Evolutionary conservation across 2,888 invertebrate species (phyloP).

Genomic region (Limnephilus rhombicus): DNA sequence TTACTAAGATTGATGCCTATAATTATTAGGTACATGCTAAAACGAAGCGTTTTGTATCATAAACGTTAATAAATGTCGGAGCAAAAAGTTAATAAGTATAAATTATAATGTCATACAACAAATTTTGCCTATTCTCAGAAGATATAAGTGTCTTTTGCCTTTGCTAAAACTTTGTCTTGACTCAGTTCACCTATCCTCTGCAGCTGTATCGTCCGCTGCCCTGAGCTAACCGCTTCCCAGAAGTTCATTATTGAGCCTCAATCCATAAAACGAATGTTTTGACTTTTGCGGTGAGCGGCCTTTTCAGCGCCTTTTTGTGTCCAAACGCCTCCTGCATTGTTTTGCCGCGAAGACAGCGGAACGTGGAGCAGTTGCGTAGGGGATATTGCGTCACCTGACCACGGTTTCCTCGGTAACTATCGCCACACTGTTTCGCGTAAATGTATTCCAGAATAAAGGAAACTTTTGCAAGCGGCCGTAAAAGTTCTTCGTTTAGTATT

Average conservation of each 20-base stretch:
- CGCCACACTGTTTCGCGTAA: background rate
- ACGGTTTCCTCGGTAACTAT: background rate
- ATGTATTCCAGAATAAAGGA: background rate
- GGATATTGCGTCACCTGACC: conserved; percentile 2
- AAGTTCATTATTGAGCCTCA: conserved; percentile 42
- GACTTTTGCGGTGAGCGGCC: conserved; percentile 53
- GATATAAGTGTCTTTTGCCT: too few relatives aligned
- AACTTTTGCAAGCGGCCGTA: background rate
- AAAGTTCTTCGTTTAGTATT: background rate
- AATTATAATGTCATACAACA: background rate
- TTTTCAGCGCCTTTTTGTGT: conserved; percentile 44
- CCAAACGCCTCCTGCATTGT: conserved; percentile 44
- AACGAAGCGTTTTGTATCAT: background rate
- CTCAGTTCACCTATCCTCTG: background rate
- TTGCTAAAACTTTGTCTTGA: background rate
- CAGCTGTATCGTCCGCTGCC: conserved; percentile 13
- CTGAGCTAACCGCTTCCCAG: conserved; percentile 41
- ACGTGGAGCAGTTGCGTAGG: conserved; percentile 15
- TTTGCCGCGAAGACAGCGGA: background rate
- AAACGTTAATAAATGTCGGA: background rate
- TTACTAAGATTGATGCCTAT: background rate
- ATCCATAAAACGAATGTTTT: conserved; percentile 52
- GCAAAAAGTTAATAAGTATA: background rate
- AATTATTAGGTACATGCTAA: background rate
- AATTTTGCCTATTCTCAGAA: background rate